Base-by-base conservation (phyloP, 2,113 vertebrate genomes). In the Myotis davidii region DNA sequence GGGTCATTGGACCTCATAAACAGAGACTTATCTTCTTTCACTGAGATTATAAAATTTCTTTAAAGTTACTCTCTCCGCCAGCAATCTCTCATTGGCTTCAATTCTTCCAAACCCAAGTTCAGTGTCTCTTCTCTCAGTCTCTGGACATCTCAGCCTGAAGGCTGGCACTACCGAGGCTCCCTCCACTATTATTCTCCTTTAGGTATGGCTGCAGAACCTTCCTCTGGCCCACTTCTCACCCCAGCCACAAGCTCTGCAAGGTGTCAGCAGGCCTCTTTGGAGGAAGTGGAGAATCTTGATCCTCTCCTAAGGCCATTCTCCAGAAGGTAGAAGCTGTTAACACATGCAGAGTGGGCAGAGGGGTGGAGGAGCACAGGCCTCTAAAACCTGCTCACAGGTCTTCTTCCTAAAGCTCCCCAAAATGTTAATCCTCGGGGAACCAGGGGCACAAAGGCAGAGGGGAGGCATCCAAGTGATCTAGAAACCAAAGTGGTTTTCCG, bases 31-130 rank as follows among this genome's bases (percentile, higher is more conserved):
- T 50, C 37, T 73, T 70, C 52, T 90, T 93, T 91, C 21, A 93
- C 48, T 65, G 69, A 81, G 27, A 90, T 74, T 78, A 84, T 79
- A 94, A 88, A 82, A 82, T 45, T 64, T 94, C 79, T 61, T 88
- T 73, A 77, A 84, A 67, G 73, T 42, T 67, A 74, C 8, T 45
- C 10, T 52, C 29, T 88, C 59, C n/a, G n/a, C n/a, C n/a, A 82
- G 45, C 37, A 86, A 50, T 32, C 45, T 56, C 54, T 78, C 37
- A 0, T 70, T 52, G 48, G 8, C 42, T 69, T 20, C 20, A 61
- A 13, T 32, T 88, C 73, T 83, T 25, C 39, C 17, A 59, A 16
- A 25, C 9, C 5, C 3, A 5, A 67, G 14, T 16, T 18, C 12
- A 52, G 59, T 48, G 20, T 29, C 25, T 78, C 69, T 69, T 27